Base-by-base conservation (phyloP, 2,113 vertebrate genomes). In the Megaptera novaeangliae region DNA sequence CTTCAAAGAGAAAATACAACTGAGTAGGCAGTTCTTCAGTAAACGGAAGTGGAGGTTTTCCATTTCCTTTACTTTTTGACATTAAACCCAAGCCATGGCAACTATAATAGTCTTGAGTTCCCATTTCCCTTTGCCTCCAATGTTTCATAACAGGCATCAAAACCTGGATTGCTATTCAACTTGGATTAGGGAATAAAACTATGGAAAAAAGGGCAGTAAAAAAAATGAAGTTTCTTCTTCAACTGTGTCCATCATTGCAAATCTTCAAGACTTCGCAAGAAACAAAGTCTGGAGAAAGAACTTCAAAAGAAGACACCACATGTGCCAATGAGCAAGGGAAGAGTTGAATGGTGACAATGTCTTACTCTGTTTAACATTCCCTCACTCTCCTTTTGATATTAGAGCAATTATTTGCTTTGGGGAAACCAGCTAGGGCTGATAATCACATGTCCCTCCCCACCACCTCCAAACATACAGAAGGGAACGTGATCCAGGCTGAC, bases 361-460 rank as follows among this genome's bases (percentile, higher is more conserved):
- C 59, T 88, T n/a, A 89, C 25, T 1, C 52, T 66, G 2, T 29
- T 85, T 13, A 61, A 49, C 21, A 87, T 29, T 52, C 27, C 29
- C 41, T 61, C 20, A 27, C 4, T 80, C 11, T 69, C 4, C 27
- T 49, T 69, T 78, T 36, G 46, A 44, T 31, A 21, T 3, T 20
- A 36, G 17, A 80, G 57, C 49, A 75, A 69, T 63, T 49, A 78
- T 49, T 82, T 90, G 44, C 41, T 86, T 34, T 39, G 10, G 10
- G 10, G 46, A 85, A 81, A 63, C 1, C 21, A 36, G 39, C 7
- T 10, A 21, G 46, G 57, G 21, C 18, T 92, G 20, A 49, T n/a
- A 57, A 81, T 25, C 49, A 18, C 8, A 0, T 0, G 3, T 2
- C 4, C 39, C 27, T 6, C 14, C 15, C 11, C 15, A 8, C 3